Conservation (phyloP, 1,140 invertebrate genomes). For the Anastatus disparis region DNA sequence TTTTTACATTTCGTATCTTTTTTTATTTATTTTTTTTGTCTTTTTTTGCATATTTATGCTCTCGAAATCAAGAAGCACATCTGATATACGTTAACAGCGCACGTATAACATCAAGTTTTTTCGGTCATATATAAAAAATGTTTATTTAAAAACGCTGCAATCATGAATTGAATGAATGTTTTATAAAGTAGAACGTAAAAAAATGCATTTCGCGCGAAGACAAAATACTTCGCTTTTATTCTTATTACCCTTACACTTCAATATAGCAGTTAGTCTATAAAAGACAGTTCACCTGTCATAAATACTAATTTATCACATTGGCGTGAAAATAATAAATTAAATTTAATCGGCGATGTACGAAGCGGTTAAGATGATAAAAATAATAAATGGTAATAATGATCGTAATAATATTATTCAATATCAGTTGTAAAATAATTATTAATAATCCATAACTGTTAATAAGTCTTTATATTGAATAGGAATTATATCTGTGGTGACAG, state of each 20-base stretch:
- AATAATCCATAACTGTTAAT: constrained; percentile 30
- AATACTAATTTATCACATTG: constrained; percentile 47
- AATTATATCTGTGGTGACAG: constrained; percentile 12
- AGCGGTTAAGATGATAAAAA: constrained; percentile 21
- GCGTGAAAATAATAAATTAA: constrained; percentile 45
- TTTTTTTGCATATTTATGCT: not conserved
- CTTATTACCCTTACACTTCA: not conserved
- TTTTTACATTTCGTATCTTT: constrained; percentile 1
- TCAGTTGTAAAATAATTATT: constrained; percentile 31
- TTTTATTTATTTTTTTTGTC: not conserved
- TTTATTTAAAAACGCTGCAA: not conserved
- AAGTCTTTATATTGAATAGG: constrained; percentile 25
- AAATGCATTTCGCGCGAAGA: constrained; percentile 5
- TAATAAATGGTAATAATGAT: constrained; percentile 27
- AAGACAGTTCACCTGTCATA: constrained; percentile 36
- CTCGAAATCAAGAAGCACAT: not conserved
- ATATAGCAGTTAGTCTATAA: constrained; percentile 24
- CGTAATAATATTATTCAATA: constrained; percentile 29
- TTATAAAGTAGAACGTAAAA: not conserved
- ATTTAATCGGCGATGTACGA: constrained; percentile 33
- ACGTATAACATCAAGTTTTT: constrained; percentile 14
- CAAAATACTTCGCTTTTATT: not conserved
- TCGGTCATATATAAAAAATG: not conserved
- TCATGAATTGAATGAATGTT: constrained; percentile 1
- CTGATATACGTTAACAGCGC: not conserved